Evolutionary conservation across 2,113 vertebrate genomes (phyloP).

Genomic region (Pogonocichla stellata): DNA sequence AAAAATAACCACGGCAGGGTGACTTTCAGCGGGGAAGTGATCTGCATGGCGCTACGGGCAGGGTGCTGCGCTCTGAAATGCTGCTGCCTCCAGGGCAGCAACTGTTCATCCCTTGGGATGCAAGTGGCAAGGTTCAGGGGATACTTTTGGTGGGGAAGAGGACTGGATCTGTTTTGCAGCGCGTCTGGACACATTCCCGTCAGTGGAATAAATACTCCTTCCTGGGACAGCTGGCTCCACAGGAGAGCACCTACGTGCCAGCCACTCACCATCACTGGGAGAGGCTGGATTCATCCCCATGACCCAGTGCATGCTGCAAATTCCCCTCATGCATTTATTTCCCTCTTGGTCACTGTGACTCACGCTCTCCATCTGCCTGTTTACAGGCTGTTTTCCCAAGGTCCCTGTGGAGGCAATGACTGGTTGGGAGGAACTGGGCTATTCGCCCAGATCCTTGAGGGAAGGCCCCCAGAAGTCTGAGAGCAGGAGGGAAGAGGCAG

Average conservation of each 20-base stretch:
- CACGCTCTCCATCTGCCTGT: constrained; percentile 44
- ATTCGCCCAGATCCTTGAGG: not conserved
- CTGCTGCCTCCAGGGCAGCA: not conserved
- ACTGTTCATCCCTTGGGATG: not conserved
- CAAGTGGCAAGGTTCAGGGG: not conserved
- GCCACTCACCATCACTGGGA: not conserved
- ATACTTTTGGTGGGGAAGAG: not conserved
- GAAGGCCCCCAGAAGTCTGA: not conserved
- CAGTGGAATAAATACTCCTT: not conserved
- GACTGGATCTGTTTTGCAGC: not conserved
- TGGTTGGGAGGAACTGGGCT: not conserved
- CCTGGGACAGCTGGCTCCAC: not conserved
- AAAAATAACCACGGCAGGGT: not conserved
- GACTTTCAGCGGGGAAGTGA: not conserved
- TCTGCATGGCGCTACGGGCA: not conserved
- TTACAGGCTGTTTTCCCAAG: constrained; percentile 47
- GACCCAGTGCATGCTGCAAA: not conserved
- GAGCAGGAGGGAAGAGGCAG: not conserved
- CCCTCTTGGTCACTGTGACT: constrained; percentile 35
- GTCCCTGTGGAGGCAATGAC: not conserved
- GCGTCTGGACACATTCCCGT: not conserved
- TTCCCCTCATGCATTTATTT: constrained; percentile 20
- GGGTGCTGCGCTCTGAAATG: not conserved
- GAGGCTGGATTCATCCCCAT: not conserved
- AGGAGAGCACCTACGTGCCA: not conserved